Evolutionary conservation across 1,140 invertebrate genomes (phyloP), one percentile per base, ranked within the genome.

Genomic region (Zaprionus vittiger): DNA sequence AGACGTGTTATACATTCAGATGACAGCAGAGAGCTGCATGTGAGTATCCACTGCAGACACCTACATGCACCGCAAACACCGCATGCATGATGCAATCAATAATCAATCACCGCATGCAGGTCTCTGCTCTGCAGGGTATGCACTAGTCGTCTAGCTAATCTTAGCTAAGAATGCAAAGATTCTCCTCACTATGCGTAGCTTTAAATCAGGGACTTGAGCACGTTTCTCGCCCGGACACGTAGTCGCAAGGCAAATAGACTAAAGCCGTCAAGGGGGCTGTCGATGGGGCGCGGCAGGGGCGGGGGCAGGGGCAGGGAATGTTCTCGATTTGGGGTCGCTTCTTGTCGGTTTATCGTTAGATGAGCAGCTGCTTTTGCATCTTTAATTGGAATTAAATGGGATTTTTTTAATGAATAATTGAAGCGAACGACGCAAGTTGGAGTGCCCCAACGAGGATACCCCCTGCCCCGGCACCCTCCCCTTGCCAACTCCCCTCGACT

Each of bases 301-400:
- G 5, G 24, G 24, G 4, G 24, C 24, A 5, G 24, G 9, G 3
- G 26, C 22, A 20, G 37, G n/a, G 14, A 41, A 6, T 6, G 9
- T 44, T 15, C 7, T 24, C 9, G 52, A 56, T 57, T 70, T 70
- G 75, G 64, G 62, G 65, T 65, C 38, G 62, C 15, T 63, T 49
- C 55, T 72, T 67, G 70, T 64, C 55, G 69, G 62, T 81, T 84
- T 81, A 84, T 81, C 81, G 72, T 73, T 78, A 75, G 73, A 69
- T 68, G 66, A 73, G 68, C 85, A 90, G 79, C 78, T 85, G 86
- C 69, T 69, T 70, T 70, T 90, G 86, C 87, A 90, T 90, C 85
- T 90, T 90, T 90, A 91, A 90, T 90, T 85, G 76, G 79, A 74
- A 73, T 86, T 71, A 85, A 90, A 90, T 90, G 77, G 82, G 73